Conservation (phyloP, 2,113 vertebrate genomes). For the Ictalurus punctatus region DNA sequence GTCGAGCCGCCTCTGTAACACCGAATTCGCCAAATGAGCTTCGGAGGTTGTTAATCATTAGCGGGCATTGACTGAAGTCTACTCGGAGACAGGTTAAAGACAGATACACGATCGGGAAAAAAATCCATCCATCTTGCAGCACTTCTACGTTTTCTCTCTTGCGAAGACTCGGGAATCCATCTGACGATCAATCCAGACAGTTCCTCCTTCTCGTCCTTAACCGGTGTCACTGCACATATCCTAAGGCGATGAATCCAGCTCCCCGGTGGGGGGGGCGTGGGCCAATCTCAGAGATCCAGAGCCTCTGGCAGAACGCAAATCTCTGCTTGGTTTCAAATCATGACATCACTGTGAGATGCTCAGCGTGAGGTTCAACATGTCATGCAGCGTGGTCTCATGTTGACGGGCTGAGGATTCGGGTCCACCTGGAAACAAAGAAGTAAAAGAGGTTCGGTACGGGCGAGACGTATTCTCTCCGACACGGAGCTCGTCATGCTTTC, state of each 20-base stretch:
- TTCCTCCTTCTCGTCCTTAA: conserved; percentile 48
- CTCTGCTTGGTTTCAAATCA: conserved; percentile 61
- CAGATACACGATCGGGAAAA: conserved; percentile 54
- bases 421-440: conserved; percentile 75
- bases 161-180: conserved; percentile 23
- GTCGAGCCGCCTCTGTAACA: conserved; percentile 10
- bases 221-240: conserved; percentile 48
- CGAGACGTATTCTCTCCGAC: too few relatives aligned
- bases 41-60: neutral
- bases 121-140: conserved; percentile 41
- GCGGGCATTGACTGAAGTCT: conserved; percentile 54
- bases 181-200: conserved; percentile 54
- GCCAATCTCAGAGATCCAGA: conserved; percentile 63
- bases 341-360: conserved; percentile 48
- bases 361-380: conserved; percentile 81
- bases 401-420: conserved; percentile 79
- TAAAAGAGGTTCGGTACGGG: neutral
- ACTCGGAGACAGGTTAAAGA: conserved; percentile 49
- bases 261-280: conserved; percentile 49
- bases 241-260: conserved; percentile 24
- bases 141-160: conserved; percentile 51
- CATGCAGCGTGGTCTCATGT: conserved; percentile 87
- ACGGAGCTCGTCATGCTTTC: neutral
- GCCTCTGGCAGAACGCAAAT: conserved; percentile 69
- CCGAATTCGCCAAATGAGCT: neutral